Base-by-base conservation (phyloP, 1,140 invertebrate species). In the Physella acuta region DNA sequence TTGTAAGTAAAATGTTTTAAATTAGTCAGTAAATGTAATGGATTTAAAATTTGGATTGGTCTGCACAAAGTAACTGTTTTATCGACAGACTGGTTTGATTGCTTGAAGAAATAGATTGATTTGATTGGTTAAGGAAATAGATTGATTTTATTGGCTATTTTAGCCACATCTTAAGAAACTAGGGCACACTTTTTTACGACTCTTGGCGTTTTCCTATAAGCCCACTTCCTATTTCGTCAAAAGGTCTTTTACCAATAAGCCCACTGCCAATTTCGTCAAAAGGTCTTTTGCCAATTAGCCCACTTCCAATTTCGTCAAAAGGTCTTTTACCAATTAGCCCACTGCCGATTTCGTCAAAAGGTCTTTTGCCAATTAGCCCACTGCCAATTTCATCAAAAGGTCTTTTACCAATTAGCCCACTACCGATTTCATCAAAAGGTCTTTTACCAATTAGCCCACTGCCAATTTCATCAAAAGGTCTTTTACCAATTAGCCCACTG, bases 331-430 rank as follows among this genome's bases (percentile, higher is more conserved):
- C 76, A 26, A 78, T 65, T 14, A 76, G 36, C 30, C 73, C 72
- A 60, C 71, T 76, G 14, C 74, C 74, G 1, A 78, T 52, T 0
- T 55, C 1, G 56, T 76, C 76, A 52, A 77, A 52, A 4, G 51
- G 33, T 30, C 76, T 56, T 72, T 78, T 78, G n/a, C 74, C 76
- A n/a, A 78, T 65, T 20, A 76, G 36, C 33, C 73, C 72, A 60
- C 71, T 75, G 14, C 73, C 76, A 44, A 78, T 53, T 8, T 58
- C 26, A 52, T 75, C 76, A 44, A 76, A 65, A 33, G 51, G 20
- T 31, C 49, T 66, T 72, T 77, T 75, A 0, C 74, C 76, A 24
- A 77, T 70, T 24, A 77, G 53, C 16, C 74, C 72, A 55, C 70
- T 73, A 11, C 71, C 77, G 36, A 76, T 49, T 8, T 61, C 30